Evolutionary conservation across 1,140 invertebrate genomes (phyloP), one percentile per base, ranked within the genome.

Genomic region (Drosophila teissieri): DNA sequence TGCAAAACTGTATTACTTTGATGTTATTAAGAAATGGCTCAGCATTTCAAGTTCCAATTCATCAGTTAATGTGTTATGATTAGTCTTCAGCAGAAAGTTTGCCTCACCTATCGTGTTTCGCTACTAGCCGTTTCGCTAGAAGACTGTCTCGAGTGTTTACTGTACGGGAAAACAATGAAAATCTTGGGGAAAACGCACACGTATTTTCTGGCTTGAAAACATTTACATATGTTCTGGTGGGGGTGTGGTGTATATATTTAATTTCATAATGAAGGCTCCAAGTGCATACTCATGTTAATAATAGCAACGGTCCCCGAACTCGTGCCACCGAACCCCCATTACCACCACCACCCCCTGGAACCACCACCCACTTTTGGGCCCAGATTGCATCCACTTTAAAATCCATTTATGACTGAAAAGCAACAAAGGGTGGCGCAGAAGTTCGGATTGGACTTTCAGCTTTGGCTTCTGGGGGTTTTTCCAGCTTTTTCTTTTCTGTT

Each of bases 221-320:
- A n/a, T 44, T 5, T 15, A 42, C 44, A 7, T 48, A 11, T 49
- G 17, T 40, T 22, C 40, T 8, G 22, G n/a, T 48, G 40, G 61
- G n/a, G 51, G 39, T 44, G 37, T 52, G 63, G 31, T 76, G 62
- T 69, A 57, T 86, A 76, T 70, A 63, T 83, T 86, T 83, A 86
- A 86, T 86, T 82, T 88, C 65, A 88, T 86, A 88, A 88, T 85
- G 82, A 86, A 85, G 73, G 79, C 73, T 70, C 73, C 78, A 78
- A 83, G 80, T 84, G 65, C 80, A 79, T 69, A 73, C 69, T 80
- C 68, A 67, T 79, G 58, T 57, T 62, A 80, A 84, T 85, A 85
- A 73, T 85, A 49, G 65, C 76, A 73, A 45, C 57, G 42, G 56
- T 63, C 37, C 8, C 17, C 52, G 54, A 40, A 37, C 63, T 34